Evolutionary conservation across 2,888 invertebrate genomes (phyloP).

Genomic region (Ochlodes sylvanus): DNA sequence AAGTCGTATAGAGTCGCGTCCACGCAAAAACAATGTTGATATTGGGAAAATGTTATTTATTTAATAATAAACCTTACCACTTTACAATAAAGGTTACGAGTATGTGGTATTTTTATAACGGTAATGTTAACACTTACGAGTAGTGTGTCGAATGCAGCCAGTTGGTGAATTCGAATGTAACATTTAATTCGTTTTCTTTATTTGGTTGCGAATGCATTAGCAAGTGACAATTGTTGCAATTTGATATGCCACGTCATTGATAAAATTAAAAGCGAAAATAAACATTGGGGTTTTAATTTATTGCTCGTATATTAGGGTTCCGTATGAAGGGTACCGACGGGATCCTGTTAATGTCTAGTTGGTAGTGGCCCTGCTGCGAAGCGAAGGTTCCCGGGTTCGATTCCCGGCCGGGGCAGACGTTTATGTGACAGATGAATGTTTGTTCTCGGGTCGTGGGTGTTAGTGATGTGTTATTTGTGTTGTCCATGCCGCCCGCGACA

Average conservation of each 20-base stretch:
- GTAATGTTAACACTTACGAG: not conserved
- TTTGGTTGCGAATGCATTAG: constrained; percentile 64
- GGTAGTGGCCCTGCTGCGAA: too few species aligned
- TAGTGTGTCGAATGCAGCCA: constrained; percentile 67
- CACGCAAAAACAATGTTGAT: not conserved
- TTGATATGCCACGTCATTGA: constrained; percentile 73
- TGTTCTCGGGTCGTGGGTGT: too few species aligned
- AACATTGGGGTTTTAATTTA: constrained; percentile 34
- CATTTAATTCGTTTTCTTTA: constrained; percentile 81
- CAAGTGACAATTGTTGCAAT: constrained; percentile 53
- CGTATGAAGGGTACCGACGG: too few species aligned
- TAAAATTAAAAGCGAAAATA: constrained; percentile 54
- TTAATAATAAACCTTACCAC: not conserved
- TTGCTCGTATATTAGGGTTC: not conserved
- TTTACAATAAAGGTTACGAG: constrained; percentile 13
- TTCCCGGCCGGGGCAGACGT: too few species aligned
- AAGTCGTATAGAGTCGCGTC: not conserved
- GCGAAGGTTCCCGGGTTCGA: too few species aligned
- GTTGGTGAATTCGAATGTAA: constrained; percentile 79
- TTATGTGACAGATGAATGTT: too few species aligned
- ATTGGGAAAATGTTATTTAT: not conserved
- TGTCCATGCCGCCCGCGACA: too few species aligned
- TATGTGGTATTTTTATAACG: not conserved
- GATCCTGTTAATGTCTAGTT: too few species aligned
- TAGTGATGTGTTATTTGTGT: too few species aligned